Conservation (phyloP, 2,797 vertebrate species). For the Phrynocephalus vlangalii region DNA sequence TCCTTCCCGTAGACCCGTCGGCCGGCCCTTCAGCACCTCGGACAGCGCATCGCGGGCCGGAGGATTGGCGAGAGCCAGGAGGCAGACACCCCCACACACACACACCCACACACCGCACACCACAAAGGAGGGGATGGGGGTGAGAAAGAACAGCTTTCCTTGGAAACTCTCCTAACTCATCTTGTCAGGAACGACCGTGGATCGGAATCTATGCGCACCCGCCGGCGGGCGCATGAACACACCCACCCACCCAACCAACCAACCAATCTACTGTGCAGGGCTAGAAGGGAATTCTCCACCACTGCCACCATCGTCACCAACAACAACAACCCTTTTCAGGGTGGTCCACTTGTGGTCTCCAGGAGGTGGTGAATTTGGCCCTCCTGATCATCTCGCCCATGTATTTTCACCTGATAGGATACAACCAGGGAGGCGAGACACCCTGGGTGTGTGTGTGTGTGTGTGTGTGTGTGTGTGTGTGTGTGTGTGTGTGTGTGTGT, state of each 20-base stretch:
- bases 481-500: too few relatives aligned
- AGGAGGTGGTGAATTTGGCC: constrained; percentile 10
- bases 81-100: constrained; percentile 9
- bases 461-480: too few relatives aligned
- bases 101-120: too few relatives aligned
- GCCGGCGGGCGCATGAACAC: too few relatives aligned
- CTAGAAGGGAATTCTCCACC: constrained; percentile 14
- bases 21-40: constrained; percentile 48
- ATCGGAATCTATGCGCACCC: constrained; percentile 10
- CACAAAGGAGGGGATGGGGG: too few relatives aligned
- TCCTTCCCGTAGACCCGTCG: neutral
- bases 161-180: constrained; percentile 65
- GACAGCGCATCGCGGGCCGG: constrained; percentile 68
- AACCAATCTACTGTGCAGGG: constrained; percentile 35
- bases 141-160: constrained; percentile 15
- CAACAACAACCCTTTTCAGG: neutral
- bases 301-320: neutral
- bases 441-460: too few relatives aligned
- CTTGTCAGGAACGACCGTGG: constrained; percentile 53
- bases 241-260: neutral
- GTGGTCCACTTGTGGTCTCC: constrained; percentile 35
- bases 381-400: constrained; percentile 7
- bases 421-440: neutral
- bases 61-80: constrained; percentile 64
- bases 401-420: neutral